phyloP scores from a whole-genome alignment of 2,888 invertebrate genomes.

The Clitarchus hookeri region DNA sequence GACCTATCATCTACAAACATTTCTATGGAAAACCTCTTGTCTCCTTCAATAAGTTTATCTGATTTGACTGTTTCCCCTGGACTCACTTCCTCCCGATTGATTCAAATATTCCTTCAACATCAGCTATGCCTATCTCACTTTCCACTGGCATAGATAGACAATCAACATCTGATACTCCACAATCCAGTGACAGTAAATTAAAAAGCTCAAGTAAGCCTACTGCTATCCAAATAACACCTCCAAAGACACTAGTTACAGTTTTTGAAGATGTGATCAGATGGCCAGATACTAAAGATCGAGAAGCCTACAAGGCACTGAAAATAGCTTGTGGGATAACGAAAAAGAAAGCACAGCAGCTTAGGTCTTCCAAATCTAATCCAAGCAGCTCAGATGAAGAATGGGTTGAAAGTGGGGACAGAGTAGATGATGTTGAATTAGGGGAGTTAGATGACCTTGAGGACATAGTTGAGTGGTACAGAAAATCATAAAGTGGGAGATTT shows the following conservation, averaged over 20 bases:
- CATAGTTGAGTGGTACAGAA: background rate
- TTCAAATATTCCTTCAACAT: too few relatives aligned
- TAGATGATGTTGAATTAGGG: background rate
- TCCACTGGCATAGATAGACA: background rate
- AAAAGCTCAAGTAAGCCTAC: background rate
- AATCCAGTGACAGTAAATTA: too few relatives aligned
- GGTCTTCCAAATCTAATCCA: too few relatives aligned
- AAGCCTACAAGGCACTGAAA: background rate
- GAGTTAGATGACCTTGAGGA: background rate
- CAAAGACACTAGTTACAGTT: background rate
- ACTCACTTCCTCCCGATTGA: too few relatives aligned
- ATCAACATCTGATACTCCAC: background rate
- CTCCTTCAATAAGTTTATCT: too few relatives aligned
- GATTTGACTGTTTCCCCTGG: too few relatives aligned
- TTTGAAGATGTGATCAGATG: background rate
- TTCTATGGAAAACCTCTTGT: too few relatives aligned
- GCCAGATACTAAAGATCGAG: background rate
- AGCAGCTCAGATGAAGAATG: background rate
- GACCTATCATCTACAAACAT: too few relatives aligned
- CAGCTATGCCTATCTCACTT: background rate
- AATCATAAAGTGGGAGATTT: background rate
- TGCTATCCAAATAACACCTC: background rate
- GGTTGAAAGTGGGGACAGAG: background rate
- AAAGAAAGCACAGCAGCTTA: background rate
- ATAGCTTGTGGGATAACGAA: background rate